Evolutionary conservation across 2,888 invertebrate species (phyloP).

Genomic region (Philonicus albiceps): DNA sequence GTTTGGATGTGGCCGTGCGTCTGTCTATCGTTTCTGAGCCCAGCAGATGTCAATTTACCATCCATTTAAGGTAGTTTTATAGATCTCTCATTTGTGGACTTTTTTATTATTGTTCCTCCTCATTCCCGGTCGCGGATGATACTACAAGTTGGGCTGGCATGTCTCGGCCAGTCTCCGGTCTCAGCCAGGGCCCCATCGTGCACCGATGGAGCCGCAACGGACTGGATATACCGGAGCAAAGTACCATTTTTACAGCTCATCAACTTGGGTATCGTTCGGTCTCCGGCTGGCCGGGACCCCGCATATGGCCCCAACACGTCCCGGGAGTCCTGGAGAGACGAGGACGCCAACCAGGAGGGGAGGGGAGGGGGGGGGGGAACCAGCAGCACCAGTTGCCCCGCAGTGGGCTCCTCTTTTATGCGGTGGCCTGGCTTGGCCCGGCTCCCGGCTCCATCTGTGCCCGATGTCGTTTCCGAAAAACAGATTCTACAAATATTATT

Average conservation of each 20-base stretch:
- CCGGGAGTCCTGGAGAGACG: not conserved
- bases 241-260: slow-evolving; percentile 42
- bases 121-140: not conserved
- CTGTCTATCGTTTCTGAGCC: not conserved
- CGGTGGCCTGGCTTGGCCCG: slow-evolving; percentile 2
- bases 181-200: not conserved
- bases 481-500: slow-evolving; percentile 13
- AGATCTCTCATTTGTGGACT: slow-evolving; percentile 33
- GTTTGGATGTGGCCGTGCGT: not conserved
- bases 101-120: slow-evolving; percentile 10
- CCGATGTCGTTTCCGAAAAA: slow-evolving; percentile 7
- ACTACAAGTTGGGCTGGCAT: not conserved
- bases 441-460: slow-evolving; percentile 39
- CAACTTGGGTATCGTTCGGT: slow-evolving; percentile 24
- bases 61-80: slow-evolving; percentile 43
- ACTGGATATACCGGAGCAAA: not conserved
- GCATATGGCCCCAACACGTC: not conserved
- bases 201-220: not conserved
- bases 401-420: slow-evolving; percentile 1
- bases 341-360: not conserved
- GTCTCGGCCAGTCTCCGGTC: not conserved
- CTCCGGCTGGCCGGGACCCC: not conserved
- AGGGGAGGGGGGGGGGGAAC: too few relatives aligned
- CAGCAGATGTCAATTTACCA: slow-evolving; percentile 42
- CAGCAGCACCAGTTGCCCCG: not conserved